A percentile compares a stretch with the other conserved stretches of the same genome.
Conservation (phyloP, 2,113 vertebrate genomes). For the Myrmecobius fasciatus region DNA sequence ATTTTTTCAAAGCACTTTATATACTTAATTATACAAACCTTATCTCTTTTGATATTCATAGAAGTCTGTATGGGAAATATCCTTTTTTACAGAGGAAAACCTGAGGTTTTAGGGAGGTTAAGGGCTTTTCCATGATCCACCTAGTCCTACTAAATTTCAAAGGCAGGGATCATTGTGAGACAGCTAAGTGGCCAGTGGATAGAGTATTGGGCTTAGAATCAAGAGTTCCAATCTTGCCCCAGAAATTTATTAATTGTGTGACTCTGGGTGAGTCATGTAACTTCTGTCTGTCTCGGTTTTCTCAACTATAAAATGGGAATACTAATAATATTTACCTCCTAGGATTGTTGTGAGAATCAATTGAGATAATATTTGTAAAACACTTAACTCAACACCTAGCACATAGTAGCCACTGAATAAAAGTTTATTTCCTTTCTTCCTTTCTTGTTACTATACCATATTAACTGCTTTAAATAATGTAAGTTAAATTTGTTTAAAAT, state of each 20-base stretch:
- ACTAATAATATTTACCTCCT: neutral
- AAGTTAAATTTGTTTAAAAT: slow-evolving; percentile 18
- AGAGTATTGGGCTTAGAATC: neutral
- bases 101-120: neutral
- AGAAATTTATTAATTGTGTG: neutral
- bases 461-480: neutral
- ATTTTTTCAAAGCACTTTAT: neutral
- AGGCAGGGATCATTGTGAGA: neutral
- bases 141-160: neutral
- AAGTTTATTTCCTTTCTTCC: neutral
- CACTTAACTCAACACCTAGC: neutral
- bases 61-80: neutral
- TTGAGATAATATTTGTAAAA: neutral
- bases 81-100: neutral
- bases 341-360: neutral
- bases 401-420: neutral
- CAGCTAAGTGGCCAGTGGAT: neutral
- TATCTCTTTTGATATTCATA: neutral
- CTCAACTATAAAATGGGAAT: neutral
- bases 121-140: neutral
- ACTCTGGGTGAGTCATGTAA: neutral
- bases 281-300: neutral
- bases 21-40: neutral
- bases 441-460: neutral
- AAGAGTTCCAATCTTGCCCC: neutral